Evolutionary conservation across 1,140 invertebrate species (phyloP), one percentile per base, ranked within the genome.

Genomic region (Drosophila sucinea): DNA sequence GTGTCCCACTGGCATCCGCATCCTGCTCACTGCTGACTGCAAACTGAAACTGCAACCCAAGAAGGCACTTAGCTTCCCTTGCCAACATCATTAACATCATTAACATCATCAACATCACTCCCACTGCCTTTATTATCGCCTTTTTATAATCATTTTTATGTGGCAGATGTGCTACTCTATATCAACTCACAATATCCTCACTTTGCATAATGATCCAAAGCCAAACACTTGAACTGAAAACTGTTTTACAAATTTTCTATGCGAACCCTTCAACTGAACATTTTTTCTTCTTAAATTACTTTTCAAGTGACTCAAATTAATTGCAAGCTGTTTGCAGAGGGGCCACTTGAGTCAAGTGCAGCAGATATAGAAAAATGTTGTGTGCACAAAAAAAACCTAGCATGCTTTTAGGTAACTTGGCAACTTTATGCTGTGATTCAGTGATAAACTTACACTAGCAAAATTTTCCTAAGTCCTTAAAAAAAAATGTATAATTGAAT

Each of bases 161-260:
- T 25, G 55, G 67, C 63, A 60, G 73, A 60, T 76, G 60, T 44
- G 69, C 47, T 70, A 7, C 27, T 11, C 8, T 25, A 57, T 71
- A 79, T 83, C 73, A 74, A 85, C 79, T 79, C 55, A 57, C 79
- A 82, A 86, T 82, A 87, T 79, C 82, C 87, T 79, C 66, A 79
- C 76, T 86, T 86, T 87, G 76, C 83, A 86, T 86, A 86, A 86
- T 87, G 75, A 79, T 66, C 35, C 44, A 55, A 51, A 69, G 71
- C 27, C 61, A 55, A 63, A 54, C 54, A 72, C 75, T 79, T 47
- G 57, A 67, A 64, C 67, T 38, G 35, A 44, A 74, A 74, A 71
- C 44, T 44, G 56, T 51, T 56, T 56, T 33, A 33, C 33, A 33
- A 58, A 47, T 57, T 35, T 41, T 32, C 41, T 51, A 58, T 57